Evolutionary conservation across 2,113 vertebrate genomes (phyloP), one percentile per base, ranked within the genome.

Genomic region (Pterocles orientalis): DNA sequence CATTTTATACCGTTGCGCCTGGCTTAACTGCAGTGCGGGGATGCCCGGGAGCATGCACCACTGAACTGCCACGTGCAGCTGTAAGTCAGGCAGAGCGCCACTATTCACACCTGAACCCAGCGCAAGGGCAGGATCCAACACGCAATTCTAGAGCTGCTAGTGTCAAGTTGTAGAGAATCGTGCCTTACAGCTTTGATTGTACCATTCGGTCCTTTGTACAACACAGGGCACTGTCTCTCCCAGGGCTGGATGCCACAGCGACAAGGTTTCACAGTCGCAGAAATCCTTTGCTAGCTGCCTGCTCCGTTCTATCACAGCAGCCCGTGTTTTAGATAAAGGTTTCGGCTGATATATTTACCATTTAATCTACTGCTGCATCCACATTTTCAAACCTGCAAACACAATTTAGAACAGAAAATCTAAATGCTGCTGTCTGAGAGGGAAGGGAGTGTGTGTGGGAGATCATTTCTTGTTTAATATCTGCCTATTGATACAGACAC

Each of bases 171-270:
- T 26, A 36, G 26, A n/a, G 17, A 33, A 31, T 13, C 20, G 16
- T 1, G 8, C 33, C 28, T 25, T n/a, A 26, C 24, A 7, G 20
- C 28, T 43, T 29, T 12, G 29, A 9, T 7, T 16, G 29, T 24
- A 34, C 56, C 54, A 6, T 28, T 16, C 2, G 0, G 29, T 6
- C 28, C 53, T 69, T 57, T 8, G 33, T 8, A 43, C 13, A 14
- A 2, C 8, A 6, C 2, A 39, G 31, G 2, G 3, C 29, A 4
- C 2, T 8, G 17, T 12, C 17, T 36, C 9, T 26, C 70, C 5
- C 20, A 18, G n/a, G 20, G 18, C 28, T 28, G 31, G 12, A n/a
- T 10, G n/a, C 26, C 62, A 28, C 79, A 83, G 34, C 3, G 53
- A 48, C 34, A 15, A 72, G 29, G 34, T 16, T 36, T 51, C 19